These are phyloP conservation scores for Calidris pugnax DNA, from an alignment of 2,113 vertebrate species.

Conservation along the genomic window DNA sequence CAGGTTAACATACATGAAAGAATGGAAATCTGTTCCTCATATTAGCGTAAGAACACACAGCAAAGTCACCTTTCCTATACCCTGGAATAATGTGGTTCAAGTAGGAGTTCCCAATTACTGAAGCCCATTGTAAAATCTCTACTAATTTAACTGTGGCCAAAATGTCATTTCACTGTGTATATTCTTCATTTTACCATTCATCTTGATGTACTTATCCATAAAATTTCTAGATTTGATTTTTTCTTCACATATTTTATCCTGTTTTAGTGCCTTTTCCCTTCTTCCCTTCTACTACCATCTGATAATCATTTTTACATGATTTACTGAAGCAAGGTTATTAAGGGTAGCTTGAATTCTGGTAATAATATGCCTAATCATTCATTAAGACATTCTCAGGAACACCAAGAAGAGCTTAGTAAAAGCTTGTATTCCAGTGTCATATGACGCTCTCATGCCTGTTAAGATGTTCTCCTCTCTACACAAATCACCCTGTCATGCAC, in stretches of 20 bases:
- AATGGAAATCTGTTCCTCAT: background rate
- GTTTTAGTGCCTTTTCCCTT: background rate
- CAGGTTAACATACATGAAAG: background rate
- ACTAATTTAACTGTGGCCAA: background rate
- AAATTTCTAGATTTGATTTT: background rate
- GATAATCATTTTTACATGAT: background rate
- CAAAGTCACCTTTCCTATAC: background rate
- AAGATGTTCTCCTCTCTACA: background rate
- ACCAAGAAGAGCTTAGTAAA: background rate
- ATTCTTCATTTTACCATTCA: background rate
- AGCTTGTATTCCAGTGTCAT: background rate
- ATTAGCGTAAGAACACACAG: background rate
- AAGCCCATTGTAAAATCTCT: background rate
- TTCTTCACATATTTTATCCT: background rate
- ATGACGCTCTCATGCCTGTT: background rate
- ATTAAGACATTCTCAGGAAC: background rate
- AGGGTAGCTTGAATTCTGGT: background rate
- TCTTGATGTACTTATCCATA: background rate
- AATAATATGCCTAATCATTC: background rate
- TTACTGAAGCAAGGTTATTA: background rate
- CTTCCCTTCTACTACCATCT: background rate
- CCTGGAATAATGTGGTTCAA: rapidly evolving
- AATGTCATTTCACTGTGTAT: background rate
- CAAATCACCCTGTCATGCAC: background rate
- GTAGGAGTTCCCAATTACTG: background rate